Evolutionary conservation across 2,888 invertebrate species (phyloP).

Genomic region (Sialis fuliginosa): DNA sequence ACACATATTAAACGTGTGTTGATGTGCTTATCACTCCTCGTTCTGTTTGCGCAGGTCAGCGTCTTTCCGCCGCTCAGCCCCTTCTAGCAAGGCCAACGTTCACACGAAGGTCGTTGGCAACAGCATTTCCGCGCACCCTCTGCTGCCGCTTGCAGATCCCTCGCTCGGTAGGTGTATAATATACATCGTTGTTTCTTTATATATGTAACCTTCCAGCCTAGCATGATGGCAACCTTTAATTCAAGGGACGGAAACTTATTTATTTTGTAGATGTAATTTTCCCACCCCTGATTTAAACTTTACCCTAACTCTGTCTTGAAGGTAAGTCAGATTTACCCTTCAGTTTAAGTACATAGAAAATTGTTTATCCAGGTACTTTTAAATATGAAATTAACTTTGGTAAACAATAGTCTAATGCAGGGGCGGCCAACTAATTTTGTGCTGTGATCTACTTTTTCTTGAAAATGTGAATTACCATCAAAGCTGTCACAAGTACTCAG

Average conservation of each 20-base stretch:
- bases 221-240: no score
- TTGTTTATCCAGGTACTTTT: no score
- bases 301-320: constrained; percentile 36
- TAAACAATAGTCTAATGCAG: no score
- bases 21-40: constrained; percentile 20
- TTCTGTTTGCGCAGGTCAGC: constrained; percentile 66
- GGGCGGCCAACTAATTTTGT: no score
- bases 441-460: no score
- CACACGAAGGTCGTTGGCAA: constrained; percentile 54
- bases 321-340: constrained; percentile 16
- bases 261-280: neutral
- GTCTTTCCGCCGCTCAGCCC: constrained; percentile 77
- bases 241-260: neutral
- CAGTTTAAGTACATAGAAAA: no score
- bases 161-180: constrained; percentile 30
- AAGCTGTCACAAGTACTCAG: no score
- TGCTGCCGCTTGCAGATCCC: constrained; percentile 65
- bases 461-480: no score
- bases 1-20: constrained; percentile 3
- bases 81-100: constrained; percentile 48
- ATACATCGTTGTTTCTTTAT: no score
- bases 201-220: no score
- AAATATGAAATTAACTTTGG: no score
- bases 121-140: constrained; percentile 85
- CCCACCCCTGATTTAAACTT: neutral